A percentile compares a stretch with the other conserved stretches of the same genome.
phyloP scores from a whole-genome alignment of 2,888 invertebrate species.

The Cetonia aurata region DNA sequence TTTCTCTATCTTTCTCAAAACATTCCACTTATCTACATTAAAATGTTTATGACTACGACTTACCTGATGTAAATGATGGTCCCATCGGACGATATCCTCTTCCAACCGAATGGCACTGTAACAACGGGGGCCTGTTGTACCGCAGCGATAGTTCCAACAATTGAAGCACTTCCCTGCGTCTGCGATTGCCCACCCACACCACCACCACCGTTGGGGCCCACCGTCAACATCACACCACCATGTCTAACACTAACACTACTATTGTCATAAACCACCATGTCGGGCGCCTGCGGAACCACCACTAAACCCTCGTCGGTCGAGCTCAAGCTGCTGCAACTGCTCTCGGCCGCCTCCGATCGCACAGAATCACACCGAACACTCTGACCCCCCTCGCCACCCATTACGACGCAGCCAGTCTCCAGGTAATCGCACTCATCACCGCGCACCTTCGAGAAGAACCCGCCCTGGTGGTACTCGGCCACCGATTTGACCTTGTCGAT shows the following conservation, averaged over 20 bases:
- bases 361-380: constrained; percentile 71
- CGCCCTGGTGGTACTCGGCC: constrained; percentile 53
- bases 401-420: constrained; percentile 57
- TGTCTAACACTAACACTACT: constrained; percentile 64
- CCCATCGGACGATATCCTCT: constrained; percentile 78
- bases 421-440: constrained; percentile 58
- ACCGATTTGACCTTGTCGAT: constrained; percentile 54
- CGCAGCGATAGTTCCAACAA: constrained; percentile 49
- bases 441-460: constrained; percentile 57
- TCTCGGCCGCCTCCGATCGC: constrained; percentile 72
- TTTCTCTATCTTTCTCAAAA: constrained; percentile 14
- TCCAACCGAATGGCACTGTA: constrained; percentile 83
- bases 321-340: constrained; percentile 70
- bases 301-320: constrained; percentile 65
- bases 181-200: constrained; percentile 51
- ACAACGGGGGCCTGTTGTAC: constrained; percentile 57
- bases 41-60: constrained; percentile 55
- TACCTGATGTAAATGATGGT: constrained; percentile 84
- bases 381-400: constrained; percentile 62
- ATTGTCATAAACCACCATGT: constrained; percentile 66
- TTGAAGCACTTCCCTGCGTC: constrained; percentile 50
- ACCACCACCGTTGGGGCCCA: constrained; percentile 57
- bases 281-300: constrained; percentile 57
- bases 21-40: background rate
- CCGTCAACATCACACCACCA: constrained; percentile 62